Evolutionary conservation across 2,113 vertebrate species (phyloP).

Genomic region (Polyodon spathula): DNA sequence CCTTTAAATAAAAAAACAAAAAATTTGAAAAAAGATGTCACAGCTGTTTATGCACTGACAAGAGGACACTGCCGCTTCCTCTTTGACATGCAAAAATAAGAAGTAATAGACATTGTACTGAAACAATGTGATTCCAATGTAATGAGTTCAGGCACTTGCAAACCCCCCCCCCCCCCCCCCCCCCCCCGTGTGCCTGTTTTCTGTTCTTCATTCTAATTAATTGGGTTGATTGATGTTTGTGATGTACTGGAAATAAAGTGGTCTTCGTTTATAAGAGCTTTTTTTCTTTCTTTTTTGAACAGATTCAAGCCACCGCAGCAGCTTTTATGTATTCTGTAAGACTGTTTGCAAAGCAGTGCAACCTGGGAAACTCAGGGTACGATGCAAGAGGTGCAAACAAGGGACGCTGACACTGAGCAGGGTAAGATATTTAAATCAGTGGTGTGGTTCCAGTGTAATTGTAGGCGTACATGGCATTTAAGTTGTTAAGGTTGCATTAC

Average conservation of each 20-base stretch:
- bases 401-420: constrained; percentile 66
- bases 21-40: too few species aligned
- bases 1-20: neutral
- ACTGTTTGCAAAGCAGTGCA: constrained; percentile 58
- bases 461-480: too few species aligned
- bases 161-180: neutral
- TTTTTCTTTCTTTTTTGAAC: constrained; percentile 21
- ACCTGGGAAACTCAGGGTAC: constrained; percentile 78
- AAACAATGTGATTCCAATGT: neutral
- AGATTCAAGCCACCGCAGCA: constrained; percentile 57
- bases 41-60: too few species aligned
- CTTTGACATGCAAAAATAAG: too few species aligned
- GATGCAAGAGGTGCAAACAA: constrained; percentile 66
- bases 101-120: too few species aligned
- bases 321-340: constrained; percentile 85
- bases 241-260: neutral
- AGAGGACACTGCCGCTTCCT: too few species aligned
- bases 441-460: too few species aligned
- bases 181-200: neutral
- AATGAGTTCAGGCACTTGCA: neutral
- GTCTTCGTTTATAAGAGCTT: neutral
- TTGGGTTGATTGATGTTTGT: neutral
- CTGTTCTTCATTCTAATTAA: constrained; percentile 1
- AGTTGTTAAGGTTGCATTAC: too few species aligned
- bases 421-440: constrained; percentile 47